Base-by-base conservation (phyloP, 2,113 vertebrate genomes). In the Gnathonemus longibarbis region DNA sequence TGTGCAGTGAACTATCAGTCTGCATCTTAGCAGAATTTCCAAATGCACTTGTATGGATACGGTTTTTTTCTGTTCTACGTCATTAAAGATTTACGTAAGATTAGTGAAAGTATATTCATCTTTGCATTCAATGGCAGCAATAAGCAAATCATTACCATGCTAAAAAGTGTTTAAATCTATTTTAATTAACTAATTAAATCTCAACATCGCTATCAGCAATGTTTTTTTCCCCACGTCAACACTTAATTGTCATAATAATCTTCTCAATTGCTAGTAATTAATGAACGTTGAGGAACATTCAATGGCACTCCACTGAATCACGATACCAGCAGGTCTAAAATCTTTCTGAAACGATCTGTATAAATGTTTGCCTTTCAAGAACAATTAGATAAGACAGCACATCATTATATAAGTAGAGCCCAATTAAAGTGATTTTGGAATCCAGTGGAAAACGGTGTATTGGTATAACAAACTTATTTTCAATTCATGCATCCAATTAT, bases 141-240 rank as follows among this genome's bases (percentile, higher is more conserved):
- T n/a, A 89, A 56, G 48, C 52, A 89, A 46, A 45, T 35, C 52
- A 84, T 83, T 85, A 46, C 5, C 80, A 58, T 83, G 42, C 49
- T 50, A 89, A 88, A 49, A 53, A 87, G 85, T 53, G 49, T 85
- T 35, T 89, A 89, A 89, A 84, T 53, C 48, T 24, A 42, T 83
- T 50, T 56, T 53, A 89, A 89, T 89, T 89, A 52, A 89, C 74
- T 39, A 45, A 89, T 89, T 89, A 53, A 83, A 31, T 17, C 39
- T 84, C 48, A 84, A n/a, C 49, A n/a, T 1, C 19, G 31, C 74
- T 53, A 83, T 87, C 50, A 87, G 11, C 85, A 6, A 53, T 53
- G 15, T 35, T 53, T 8, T 49, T 50, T 50, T 31, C n/a, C 52
- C 45, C 15, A 89, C 31, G n/a, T 70, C 39, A 66, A 21, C 10